Percentiles rank a stretch among this genome's conserved stretches.
Evolutionary conservation across 2,113 vertebrate genomes (phyloP).

Genomic region (Perccottus glenii): DNA sequence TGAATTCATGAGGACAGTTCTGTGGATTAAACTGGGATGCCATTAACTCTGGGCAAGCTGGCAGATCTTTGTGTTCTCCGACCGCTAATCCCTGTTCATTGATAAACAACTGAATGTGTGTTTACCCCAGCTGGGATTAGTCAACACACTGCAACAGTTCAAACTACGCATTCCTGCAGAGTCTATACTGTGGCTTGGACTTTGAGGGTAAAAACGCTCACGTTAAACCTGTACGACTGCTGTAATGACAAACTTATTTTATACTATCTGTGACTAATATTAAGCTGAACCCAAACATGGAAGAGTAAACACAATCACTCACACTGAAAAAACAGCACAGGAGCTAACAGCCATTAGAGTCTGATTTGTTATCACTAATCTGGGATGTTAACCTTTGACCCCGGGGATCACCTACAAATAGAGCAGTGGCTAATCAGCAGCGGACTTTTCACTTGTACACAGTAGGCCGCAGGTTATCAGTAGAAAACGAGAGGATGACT

Average conservation of each 20-base stretch:
- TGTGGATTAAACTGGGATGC: slow-evolving; percentile 56
- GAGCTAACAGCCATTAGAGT: neutral
- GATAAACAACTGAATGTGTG: slow-evolving; percentile 62
- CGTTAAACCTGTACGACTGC: neutral
- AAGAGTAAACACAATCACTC: neutral
- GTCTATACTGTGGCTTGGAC: neutral
- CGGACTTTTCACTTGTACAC: slow-evolving; percentile 2
- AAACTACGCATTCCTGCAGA: slow-evolving; percentile 9
- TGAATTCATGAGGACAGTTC: no score
- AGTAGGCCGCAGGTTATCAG: neutral
- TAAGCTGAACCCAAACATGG: neutral
- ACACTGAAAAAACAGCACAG: neutral
- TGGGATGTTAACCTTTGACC: slow-evolving; percentile 37
- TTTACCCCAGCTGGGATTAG: slow-evolving; percentile 53
- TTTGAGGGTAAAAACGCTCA: neutral
- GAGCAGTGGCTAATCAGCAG: slow-evolving; percentile 3
- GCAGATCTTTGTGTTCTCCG: slow-evolving; percentile 53
- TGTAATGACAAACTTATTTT: neutral
- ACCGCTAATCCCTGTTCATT: slow-evolving; percentile 54
- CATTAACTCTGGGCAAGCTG: slow-evolving; percentile 52
- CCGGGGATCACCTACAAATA: slow-evolving; percentile 24
- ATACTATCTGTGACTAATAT: neutral
- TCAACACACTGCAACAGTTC: slow-evolving; percentile 18
- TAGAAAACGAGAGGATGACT: neutral
- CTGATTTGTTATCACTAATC: slow-evolving; percentile 12